These are phyloP conservation scores for Chloroceryle amazona DNA, from an alignment of 2,797 vertebrate genomes.

Conservation along the genomic window DNA sequence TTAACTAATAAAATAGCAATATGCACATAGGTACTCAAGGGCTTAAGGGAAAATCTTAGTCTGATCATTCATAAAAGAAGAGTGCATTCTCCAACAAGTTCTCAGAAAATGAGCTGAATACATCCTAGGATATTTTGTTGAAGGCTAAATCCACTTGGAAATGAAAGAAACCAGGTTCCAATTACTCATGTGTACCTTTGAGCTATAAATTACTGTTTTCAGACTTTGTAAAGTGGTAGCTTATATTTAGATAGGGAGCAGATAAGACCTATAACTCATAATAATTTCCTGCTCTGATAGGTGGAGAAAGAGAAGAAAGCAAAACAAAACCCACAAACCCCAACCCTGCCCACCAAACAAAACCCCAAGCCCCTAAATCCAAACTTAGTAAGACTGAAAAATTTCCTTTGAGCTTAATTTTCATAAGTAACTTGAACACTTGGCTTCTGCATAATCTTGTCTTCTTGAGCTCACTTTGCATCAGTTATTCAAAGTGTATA, in stretches of 20 bases:
- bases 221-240: neutral
- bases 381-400: neutral
- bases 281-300: neutral
- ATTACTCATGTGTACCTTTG: neutral
- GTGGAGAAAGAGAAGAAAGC: neutral
- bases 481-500: neutral
- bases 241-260: neutral
- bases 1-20: neutral
- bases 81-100: neutral
- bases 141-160: neutral
- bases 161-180: neutral
- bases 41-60: neutral
- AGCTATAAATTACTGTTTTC: neutral
- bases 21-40: neutral
- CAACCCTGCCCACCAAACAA: neutral
- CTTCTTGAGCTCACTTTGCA: neutral
- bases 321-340: neutral
- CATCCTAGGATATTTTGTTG: neutral
- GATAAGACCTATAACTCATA: neutral
- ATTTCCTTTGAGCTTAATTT: neutral
- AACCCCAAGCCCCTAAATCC: neutral
- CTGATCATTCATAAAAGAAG: neutral
- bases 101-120: neutral
- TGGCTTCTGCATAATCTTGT: neutral
- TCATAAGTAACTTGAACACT: neutral